Conservation (phyloP, 1,140 invertebrate genomes). For the Conopomorpha cramerella region DNA sequence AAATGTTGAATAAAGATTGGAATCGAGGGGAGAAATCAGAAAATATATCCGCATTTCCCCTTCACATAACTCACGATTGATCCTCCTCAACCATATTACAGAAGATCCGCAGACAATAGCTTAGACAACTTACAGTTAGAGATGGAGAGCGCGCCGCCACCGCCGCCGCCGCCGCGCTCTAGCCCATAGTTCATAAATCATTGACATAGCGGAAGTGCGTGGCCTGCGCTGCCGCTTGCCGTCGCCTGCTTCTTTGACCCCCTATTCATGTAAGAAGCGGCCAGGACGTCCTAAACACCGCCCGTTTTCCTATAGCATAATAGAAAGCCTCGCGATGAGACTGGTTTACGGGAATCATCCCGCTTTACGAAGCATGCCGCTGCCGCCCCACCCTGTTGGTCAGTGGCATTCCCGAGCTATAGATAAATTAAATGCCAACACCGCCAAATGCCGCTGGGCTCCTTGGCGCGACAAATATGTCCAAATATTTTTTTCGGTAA, state of each 20-base stretch:
- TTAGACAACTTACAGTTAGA: slow-evolving; percentile 38
- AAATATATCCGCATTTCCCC: slow-evolving; percentile 8
- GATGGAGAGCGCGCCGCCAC: too few species aligned
- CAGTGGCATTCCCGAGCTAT: slow-evolving; percentile 37
- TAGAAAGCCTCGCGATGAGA: too few species aligned
- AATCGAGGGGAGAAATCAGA: too few species aligned
- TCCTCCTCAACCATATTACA: slow-evolving; percentile 39
- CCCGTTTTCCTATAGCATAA: too few species aligned
- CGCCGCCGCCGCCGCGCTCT: slow-evolving; percentile 34
- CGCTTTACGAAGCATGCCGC: too few species aligned
- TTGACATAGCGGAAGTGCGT: slow-evolving; percentile 53
- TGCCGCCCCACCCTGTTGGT: too few species aligned
- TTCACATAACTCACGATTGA: slow-evolving; percentile 36
- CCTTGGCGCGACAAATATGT: slow-evolving; percentile 36
- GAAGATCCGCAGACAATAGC: slow-evolving; percentile 38
- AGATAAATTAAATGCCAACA: slow-evolving; percentile 57
- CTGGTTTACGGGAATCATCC: too few species aligned
- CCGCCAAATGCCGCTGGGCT: slow-evolving; percentile 27
- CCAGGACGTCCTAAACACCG: too few species aligned
- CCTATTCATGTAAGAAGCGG: too few species aligned
- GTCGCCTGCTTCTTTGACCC: too few species aligned
- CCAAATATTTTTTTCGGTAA: slow-evolving; percentile 55
- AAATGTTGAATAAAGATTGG: too few species aligned
- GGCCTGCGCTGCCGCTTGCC: slow-evolving; percentile 18
- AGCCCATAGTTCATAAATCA: slow-evolving; percentile 53